Base-by-base conservation (phyloP, 2,113 vertebrate genomes). In the Platycercus adscitus region DNA sequence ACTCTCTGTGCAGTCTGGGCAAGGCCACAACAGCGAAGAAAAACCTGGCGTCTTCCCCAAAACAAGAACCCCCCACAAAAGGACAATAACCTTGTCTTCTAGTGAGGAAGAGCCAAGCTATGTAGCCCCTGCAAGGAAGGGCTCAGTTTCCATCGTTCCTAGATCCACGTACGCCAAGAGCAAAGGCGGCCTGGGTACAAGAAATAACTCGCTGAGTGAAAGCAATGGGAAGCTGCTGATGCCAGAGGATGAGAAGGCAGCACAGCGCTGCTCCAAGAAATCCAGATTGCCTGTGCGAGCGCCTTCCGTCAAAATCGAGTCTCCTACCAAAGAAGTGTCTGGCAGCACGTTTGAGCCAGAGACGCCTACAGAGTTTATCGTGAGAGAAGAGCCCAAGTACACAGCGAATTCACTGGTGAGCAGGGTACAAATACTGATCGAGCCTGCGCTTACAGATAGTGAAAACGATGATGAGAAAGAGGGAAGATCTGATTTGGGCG, bases 201-300 rank as follows among this genome's bases (percentile, higher is more conserved):
- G 89, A 24, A 97, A 43, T 7, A 47, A 41, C 41, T 81, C n/a
- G 0, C 49, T 92, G 61, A 66, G 61, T 20, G 96, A 96, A 68
- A 88, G 91, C 76, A 73, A 26, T 12, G 97, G 91, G 68, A 92
- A 89, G 86, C 33, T 16, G 6, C 73, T 25, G 7, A 12, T 49
- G 31, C 65, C 79, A 44, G 97, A 96, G 58, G 97, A 96, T 18
- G 96, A 95, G 79, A 96, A 83, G 53, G 86, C 31, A 6, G 58
- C 46, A 8, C 94, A 85, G 43, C 33, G 10, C 55, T 88, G 90
- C 86, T 68, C 91, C 63, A 97, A 93, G 92, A 97, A 95, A 73
- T 98, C 97, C 73, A 98, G 95, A 53, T 13, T 98, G 93, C 97
- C 97, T 17, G 77, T 97, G 35, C 68, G 96, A 79, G 93, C 21